Evolutionary conservation across 2,797 vertebrate genomes (phyloP), one percentile per base, ranked within the genome.

Genomic region (Xiphorhynchus erythropygius): DNA sequence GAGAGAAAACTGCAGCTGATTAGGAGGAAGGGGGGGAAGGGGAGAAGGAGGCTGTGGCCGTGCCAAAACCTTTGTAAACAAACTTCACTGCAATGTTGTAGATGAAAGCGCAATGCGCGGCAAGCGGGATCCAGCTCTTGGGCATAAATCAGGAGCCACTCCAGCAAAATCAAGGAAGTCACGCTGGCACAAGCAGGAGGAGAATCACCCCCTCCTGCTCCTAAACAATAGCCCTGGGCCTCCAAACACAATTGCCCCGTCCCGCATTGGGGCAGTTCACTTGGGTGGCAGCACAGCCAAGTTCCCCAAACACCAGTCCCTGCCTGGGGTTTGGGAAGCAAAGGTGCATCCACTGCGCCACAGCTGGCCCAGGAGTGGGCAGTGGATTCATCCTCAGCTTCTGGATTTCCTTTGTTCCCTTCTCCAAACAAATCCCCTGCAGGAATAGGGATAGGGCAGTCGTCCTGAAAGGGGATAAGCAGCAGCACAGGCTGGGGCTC

Each of bases 61-160:
- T 89, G 93, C 89, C 92, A 93, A 82, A 88, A 84, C 33, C 85
- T 94, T 90, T 93, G 93, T 94, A 94, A 96, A 95, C 94, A 94
- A 89, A 93, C 87, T 94, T 93, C 67, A 7, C 83, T 65, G 84
- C 84, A n/a, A 81, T 18, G 71, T 39, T 49, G 70, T 78, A 55
- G 87, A 94, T 94, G 95, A 96, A 96, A 96, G 94, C 62, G 63
- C 91, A 89, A 3, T 4, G 14, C 73, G 59, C 2, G 4, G 86
- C 8, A 1, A 96, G 86, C 7, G 2, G 71, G 84, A 73, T 67
- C 49, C 85, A 41, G 77, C 47, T 75, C 92, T 32, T 35, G 2
- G 57, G 77, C 80, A 77, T 90, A 84, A 86, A 97, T 79, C 93
- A 74, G 85, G 63, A 94, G 83, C 67, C 0, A 5, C 83, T 94